phyloP scores from a whole-genome alignment of 2,888 invertebrate genomes.

The Adelphocoris suturalis region DNA sequence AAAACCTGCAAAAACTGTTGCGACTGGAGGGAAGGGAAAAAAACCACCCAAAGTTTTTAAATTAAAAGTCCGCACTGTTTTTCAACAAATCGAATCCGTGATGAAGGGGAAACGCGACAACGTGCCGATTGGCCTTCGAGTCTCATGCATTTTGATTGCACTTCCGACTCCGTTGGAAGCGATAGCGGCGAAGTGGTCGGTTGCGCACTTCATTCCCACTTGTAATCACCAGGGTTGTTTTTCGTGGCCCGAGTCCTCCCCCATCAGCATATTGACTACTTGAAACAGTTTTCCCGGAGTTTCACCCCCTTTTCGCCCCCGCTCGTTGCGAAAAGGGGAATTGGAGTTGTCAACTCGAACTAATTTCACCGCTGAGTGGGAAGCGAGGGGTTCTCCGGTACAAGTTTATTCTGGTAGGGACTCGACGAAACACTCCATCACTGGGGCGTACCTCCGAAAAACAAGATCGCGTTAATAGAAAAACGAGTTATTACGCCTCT shows the following conservation, averaged over 20 bases:
- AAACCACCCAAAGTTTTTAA: slow-evolving; percentile 43
- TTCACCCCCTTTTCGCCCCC: not conserved
- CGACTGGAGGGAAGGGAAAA: not conserved
- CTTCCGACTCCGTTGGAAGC: not conserved
- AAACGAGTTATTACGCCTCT: not conserved
- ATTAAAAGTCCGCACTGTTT: slow-evolving; percentile 50
- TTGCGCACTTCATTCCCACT: slow-evolving; percentile 40
- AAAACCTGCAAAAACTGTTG: no score
- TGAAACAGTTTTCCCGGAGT: slow-evolving; percentile 19
- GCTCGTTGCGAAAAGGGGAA: not conserved
- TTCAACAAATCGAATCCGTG: slow-evolving; percentile 60
- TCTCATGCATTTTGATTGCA: slow-evolving; percentile 65
- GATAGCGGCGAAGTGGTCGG: not conserved
- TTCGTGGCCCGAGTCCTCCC: not conserved
- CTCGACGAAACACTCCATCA: slow-evolving; percentile 13
- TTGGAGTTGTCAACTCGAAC: slow-evolving; percentile 48
- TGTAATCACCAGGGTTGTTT: slow-evolving; percentile 55
- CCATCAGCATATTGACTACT: slow-evolving; percentile 54
- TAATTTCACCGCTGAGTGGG: not conserved
- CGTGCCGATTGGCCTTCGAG: slow-evolving; percentile 43
- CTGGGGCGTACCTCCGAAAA: not conserved
- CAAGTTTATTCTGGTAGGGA: slow-evolving; percentile 6
- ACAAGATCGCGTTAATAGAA: slow-evolving; percentile 4
- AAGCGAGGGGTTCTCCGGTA: not conserved
- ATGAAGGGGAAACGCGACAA: slow-evolving; percentile 35